Evolutionary conservation across 2,888 invertebrate genomes (phyloP), one percentile per base, ranked within the genome.

Genomic region (Caenorhabditis doughertyi): DNA sequence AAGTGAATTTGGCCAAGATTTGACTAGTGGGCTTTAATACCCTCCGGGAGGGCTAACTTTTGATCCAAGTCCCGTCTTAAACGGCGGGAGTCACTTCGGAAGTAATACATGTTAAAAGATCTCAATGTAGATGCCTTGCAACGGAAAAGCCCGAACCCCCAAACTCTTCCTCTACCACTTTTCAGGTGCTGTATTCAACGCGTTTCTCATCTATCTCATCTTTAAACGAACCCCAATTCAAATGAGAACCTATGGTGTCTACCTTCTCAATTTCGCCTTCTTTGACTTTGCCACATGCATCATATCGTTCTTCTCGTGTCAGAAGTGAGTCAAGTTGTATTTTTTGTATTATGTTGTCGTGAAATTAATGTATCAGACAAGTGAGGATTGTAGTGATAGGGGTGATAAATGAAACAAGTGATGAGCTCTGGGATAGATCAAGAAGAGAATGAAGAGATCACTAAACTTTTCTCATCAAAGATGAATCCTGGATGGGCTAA

Each of bases 251-350:
- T 84, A 81, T 18, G 60, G 79, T 16, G 76, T 84, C 47, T 79
- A 79, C 29, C 68, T 84, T 0, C 32, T 84, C 55, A 82, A 82
- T 62, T 84, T 84, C 64, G 81, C 82, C 29, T 32, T 84, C 3
- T 81, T 84, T 44, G 84, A 84, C 53, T 74, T 84, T 16, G 72
- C 73, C 60, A 80, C 79, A 4, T 80, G 72, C 72, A 72, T 80
- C 60, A 60, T 73, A 25, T 72, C 79, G 44, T 80, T 73, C 25
- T 80, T 80, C 53, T 47, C 79, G 0, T 80, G 79, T 67, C 79
- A 80, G 47, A 72, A 80, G 79, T 81, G 32, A 53, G 73, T 35
- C 9, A 8, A 8, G 18, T n/a, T 60, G 51, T 51, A 23, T 60
- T 42, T 25, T 5, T 60, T 25, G 23, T 23, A 5, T 42, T n/a